A percentile compares a stretch with the other conserved stretches of the same genome.
These are phyloP conservation scores for Aix galericulata DNA, from an alignment of 2,113 vertebrate genomes.

Conservation along the genomic window DNA sequence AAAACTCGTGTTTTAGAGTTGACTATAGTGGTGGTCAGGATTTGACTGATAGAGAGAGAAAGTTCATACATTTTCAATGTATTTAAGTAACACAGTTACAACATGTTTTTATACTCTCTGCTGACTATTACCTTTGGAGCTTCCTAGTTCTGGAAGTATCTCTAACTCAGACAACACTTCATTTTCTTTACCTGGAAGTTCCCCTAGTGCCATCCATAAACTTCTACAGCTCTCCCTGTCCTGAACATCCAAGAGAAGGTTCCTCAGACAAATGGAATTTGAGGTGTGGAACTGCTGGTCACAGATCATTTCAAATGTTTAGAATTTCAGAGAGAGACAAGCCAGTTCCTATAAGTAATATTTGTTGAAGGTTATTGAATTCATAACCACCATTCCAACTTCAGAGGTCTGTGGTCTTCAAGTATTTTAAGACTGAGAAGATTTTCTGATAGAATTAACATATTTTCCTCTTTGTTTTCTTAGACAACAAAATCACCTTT, in stretches of 20 bases:
- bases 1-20: not conserved
- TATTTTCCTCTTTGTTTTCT: not conserved
- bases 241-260: not conserved
- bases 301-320: not conserved
- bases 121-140: not conserved
- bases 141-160: not conserved
- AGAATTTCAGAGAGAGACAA: not conserved
- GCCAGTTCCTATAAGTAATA: fast-evolving
- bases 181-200: not conserved
- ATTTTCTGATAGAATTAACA: not conserved
- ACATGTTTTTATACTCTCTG: not conserved
- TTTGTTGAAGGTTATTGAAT: not conserved
- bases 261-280: not conserved
- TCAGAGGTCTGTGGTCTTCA: not conserved
- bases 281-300: not conserved
- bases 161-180: not conserved
- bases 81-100: not conserved
- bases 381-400: not conserved
- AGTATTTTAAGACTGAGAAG: not conserved
- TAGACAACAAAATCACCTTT: not conserved
- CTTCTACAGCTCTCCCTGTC: not conserved
- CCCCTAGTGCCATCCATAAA: not conserved
- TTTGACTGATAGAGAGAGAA: not conserved
- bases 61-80: not conserved
- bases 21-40: not conserved